Evolutionary conservation across 2,888 invertebrate species (phyloP), one percentile per base, ranked within the genome.

Genomic region (Polylopha cassiicola): DNA sequence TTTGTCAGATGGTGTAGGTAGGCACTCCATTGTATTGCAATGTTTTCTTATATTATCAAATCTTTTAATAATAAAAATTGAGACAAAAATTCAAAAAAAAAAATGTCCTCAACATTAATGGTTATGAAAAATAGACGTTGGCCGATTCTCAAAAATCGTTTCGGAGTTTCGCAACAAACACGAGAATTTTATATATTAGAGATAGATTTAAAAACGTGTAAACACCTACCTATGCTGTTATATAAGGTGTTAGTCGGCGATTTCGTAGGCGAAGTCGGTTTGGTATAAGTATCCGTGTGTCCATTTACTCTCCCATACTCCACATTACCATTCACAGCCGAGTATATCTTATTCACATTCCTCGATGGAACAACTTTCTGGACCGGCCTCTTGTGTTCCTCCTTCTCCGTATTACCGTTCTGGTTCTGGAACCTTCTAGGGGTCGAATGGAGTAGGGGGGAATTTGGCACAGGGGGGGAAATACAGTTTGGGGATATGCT

Each of bases 321-420:
- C 2, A 73, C 62, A 43, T 81, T 77, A 34, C 79, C 87, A 51
- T 78, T 88, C 4, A 87, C 84, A 51, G 86, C 77, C 1, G 87
- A 71, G 56, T 89, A 88, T 46, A 79, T 73, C 58, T 82, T 79
- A 47, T 74, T 81, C 44, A 67, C 87, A 57, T 91, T 91, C 51
- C 93, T 87, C n/a, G 93, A 92, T 2, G 93, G 93, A 16, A 89
- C 90, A 4, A 93, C 93, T 76, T 93, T 94, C 66, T 93, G 93
- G 11, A 93, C 89, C 4, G 93, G 93, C 63, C 91, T 88, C 62
- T 89, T 90, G 48, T 86, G 87, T 39, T 85, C 85, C 46, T 84
- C 82, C 44, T 82, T 82, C 5, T 81, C 79, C n/a, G 62, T 41
- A 48, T 73, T 75, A 8, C 78, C 75, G 43, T 80, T 73, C 42